Evolutionary conservation across 2,113 vertebrate genomes (phyloP).

Genomic region (Argyrosomus japonicus): DNA sequence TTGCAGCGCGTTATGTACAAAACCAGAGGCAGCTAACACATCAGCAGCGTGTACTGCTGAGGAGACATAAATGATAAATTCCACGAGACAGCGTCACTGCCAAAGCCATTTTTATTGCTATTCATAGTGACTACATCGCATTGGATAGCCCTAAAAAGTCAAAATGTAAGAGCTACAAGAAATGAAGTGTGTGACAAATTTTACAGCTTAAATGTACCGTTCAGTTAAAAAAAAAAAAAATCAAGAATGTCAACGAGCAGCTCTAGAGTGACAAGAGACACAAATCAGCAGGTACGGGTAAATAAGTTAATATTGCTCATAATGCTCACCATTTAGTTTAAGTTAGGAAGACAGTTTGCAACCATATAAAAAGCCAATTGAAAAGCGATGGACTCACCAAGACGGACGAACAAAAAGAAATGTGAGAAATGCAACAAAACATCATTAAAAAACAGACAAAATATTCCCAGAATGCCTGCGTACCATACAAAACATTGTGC

Average conservation of each 20-base stretch:
- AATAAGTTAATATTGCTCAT: slow-evolving; percentile 75
- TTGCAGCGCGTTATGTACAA: slow-evolving; percentile 77
- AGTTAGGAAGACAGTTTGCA: slow-evolving; percentile 74
- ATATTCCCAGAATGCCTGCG: slow-evolving; percentile 32
- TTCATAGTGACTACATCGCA: slow-evolving; percentile 43
- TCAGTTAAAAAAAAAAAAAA: neutral
- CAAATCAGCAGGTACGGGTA: slow-evolving; percentile 51
- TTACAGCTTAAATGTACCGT: slow-evolving; percentile 36
- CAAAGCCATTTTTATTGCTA: slow-evolving; percentile 69
- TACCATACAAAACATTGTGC: slow-evolving; percentile 68
- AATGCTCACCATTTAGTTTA: slow-evolving; percentile 58
- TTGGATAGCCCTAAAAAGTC: slow-evolving; percentile 25
- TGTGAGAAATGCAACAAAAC: slow-evolving; percentile 27
- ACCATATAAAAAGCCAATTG: slow-evolving; percentile 58
- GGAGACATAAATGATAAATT: neutral
- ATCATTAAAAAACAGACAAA: slow-evolving; percentile 44
- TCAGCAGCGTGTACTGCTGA: slow-evolving; percentile 1
- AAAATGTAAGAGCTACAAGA: slow-evolving; percentile 37
- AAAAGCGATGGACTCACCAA: slow-evolving; percentile 47
- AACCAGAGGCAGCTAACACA: slow-evolving; percentile 65
- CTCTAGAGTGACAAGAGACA: slow-evolving; percentile 47
- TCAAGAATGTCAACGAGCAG: slow-evolving; percentile 48
- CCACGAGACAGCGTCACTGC: slow-evolving; percentile 37
- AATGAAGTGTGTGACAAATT: slow-evolving; percentile 31
- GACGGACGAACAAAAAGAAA: slow-evolving; percentile 20